Percentiles rank a stretch among this genome's conserved stretches.
Conservation (phyloP, 2,888 invertebrate species). For the Nomada fucata region DNA sequence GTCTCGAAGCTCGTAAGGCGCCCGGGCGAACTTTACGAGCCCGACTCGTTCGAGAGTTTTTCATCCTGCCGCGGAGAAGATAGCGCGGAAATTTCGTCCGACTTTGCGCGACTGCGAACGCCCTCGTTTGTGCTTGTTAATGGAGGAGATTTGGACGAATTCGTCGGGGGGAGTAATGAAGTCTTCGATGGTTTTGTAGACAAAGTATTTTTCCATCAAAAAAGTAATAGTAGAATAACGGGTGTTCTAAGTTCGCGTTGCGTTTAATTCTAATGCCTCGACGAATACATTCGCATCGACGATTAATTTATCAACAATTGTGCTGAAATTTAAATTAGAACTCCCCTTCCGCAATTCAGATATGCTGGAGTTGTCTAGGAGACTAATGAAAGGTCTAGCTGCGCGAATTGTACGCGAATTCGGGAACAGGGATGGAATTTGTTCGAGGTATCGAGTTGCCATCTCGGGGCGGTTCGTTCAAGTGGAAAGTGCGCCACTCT, state of each 20-base stretch:
- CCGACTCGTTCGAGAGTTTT: slow-evolving; percentile 61
- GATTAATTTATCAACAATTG: too few relatives aligned
- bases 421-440: neutral
- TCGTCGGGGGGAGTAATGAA: neutral
- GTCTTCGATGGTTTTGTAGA: neutral
- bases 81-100: slow-evolving; percentile 36
- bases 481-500: slow-evolving; percentile 11
- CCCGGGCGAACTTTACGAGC: slow-evolving; percentile 55
- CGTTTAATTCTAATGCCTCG: too few relatives aligned
- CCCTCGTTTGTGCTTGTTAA: neutral
- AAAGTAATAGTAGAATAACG: too few relatives aligned
- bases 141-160: neutral
- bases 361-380: too few relatives aligned
- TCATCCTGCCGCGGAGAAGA: slow-evolving; percentile 52
- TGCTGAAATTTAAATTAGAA: too few relatives aligned
- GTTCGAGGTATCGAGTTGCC: slow-evolving; percentile 2
- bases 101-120: neutral
- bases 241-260: too few relatives aligned
- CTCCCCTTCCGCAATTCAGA: too few relatives aligned
- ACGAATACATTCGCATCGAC: too few relatives aligned
- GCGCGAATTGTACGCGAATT: too few relatives aligned
- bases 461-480: slow-evolving; percentile 1
- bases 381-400: too few relatives aligned
- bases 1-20: slow-evolving; percentile 22
- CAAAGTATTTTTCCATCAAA: too few relatives aligned